These are phyloP conservation scores for Salpingus planirostris DNA, from an alignment of 2,888 invertebrate genomes.

Conservation along the genomic window DNA sequence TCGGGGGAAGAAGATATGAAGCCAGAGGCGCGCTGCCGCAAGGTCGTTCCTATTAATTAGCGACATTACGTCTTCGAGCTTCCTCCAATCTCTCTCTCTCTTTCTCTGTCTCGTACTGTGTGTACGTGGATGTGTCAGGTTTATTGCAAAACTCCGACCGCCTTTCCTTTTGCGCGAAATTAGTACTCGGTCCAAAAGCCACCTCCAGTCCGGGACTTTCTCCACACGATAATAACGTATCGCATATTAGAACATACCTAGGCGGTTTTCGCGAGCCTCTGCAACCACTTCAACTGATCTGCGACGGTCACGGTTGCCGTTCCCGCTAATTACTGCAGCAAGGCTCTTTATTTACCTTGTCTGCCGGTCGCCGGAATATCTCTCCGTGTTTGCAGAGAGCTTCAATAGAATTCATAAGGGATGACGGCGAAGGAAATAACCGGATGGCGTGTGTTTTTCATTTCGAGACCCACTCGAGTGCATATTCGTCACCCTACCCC, in stretches of 20 bases:
- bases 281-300: slow-evolving; percentile 15
- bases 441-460: slow-evolving; percentile 16
- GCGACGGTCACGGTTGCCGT: slow-evolving; percentile 5
- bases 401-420: slow-evolving; percentile 16
- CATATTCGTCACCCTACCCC: slow-evolving; percentile 16
- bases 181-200: slow-evolving; percentile 14
- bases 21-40: slow-evolving; percentile 33
- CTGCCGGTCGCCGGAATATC: slow-evolving; percentile 15
- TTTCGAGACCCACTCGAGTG: slow-evolving; percentile 19
- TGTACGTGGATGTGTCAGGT: slow-evolving; percentile 13
- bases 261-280: no score
- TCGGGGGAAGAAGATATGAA: slow-evolving; percentile 36
- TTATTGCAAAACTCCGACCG: slow-evolving; percentile 21
- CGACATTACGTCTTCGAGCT: slow-evolving; percentile 35
- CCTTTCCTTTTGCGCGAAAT: slow-evolving; percentile 14
- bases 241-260: no score
- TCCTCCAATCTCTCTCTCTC: slow-evolving; percentile 5
- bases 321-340: slow-evolving; percentile 16
- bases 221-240: no score
- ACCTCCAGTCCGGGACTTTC: no score
- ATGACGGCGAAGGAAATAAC: slow-evolving; percentile 13
- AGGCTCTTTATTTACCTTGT: slow-evolving; percentile 17
- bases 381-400: slow-evolving; percentile 14
- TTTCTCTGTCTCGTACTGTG: slow-evolving; percentile 3
- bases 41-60: slow-evolving; percentile 40